phyloP scores from a whole-genome alignment of 2,888 invertebrate genomes.

The Proisotoma minuta region DNA sequence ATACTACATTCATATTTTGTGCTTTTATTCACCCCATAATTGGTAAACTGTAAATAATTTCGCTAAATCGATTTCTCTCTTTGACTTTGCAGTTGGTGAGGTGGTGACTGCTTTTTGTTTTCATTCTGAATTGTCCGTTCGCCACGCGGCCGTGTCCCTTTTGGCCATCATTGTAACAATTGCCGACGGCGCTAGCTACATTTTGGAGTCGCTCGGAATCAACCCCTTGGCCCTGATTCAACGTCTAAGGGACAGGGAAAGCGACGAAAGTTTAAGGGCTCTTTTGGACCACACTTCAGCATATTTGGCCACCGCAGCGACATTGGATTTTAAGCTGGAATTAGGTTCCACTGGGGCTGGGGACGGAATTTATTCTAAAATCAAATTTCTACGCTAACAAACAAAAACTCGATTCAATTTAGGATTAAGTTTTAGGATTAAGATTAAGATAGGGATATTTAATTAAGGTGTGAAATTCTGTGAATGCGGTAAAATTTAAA shows the following conservation, averaged over 20 bases:
- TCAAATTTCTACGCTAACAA: neutral
- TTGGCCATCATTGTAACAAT: slow-evolving; percentile 32
- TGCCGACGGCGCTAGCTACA: slow-evolving; percentile 36
- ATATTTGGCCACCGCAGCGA: neutral
- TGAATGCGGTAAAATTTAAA: neutral
- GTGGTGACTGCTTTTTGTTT: slow-evolving; percentile 27
- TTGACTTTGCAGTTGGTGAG: slow-evolving; percentile 33
- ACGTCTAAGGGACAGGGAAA: slow-evolving; percentile 16
- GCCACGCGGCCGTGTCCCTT: slow-evolving; percentile 31
- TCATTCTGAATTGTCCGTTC: slow-evolving; percentile 37
- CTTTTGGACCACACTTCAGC: neutral
- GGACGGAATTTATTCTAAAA: neutral
- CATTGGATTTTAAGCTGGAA: neutral
- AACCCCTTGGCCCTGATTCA: slow-evolving; percentile 26
- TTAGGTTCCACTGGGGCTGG: neutral
- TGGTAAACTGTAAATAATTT: neutral
- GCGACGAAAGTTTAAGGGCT: slow-evolving; percentile 25
- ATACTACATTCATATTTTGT: no score
- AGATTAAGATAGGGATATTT: neutral
- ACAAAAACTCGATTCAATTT: neutral
- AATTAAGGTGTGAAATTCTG: neutral
- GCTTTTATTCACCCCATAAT: no score
- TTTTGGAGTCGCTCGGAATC: slow-evolving; percentile 31
- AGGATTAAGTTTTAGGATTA: neutral
- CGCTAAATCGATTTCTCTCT: neutral